These are phyloP conservation scores for Drosophila cardini DNA, from an alignment of 1,140 invertebrate genomes.

Conservation along the genomic window DNA sequence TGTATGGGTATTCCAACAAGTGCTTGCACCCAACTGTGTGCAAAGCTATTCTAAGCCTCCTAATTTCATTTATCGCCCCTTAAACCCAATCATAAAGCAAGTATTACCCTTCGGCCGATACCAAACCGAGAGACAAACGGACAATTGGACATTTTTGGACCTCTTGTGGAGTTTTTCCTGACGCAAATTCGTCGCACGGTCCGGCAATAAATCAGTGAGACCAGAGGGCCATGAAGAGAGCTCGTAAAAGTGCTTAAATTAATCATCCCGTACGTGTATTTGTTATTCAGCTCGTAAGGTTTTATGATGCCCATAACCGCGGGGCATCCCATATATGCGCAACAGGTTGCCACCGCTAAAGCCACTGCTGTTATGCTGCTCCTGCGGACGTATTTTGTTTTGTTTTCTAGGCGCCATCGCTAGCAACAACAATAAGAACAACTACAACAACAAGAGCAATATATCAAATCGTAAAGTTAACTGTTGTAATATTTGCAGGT, in stretches of 20 bases:
- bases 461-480: conserved; percentile 63
- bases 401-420: conserved; percentile 52
- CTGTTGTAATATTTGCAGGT: conserved; percentile 57
- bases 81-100: conserved; percentile 44
- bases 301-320: conserved; percentile 69
- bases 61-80: conserved; percentile 57
- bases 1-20: conserved; percentile 6
- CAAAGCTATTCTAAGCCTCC: conserved; percentile 28
- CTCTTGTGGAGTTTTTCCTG: conserved; percentile 49
- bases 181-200: conserved; percentile 66
- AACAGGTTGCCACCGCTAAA: conserved; percentile 70
- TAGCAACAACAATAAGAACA: not conserved
- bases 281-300: conserved; percentile 71
- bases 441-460: conserved; percentile 18
- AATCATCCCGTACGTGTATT: conserved; percentile 81
- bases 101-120: not conserved
- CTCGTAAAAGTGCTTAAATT: conserved; percentile 85
- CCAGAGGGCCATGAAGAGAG: conserved; percentile 69
- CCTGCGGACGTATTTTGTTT: conserved; percentile 26
- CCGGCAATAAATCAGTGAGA: conserved; percentile 75
- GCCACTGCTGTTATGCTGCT: conserved; percentile 30
- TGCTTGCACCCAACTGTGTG: conserved; percentile 28
- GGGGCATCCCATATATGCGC: conserved; percentile 52
- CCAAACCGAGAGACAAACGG: not conserved
- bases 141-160: conserved; percentile 24